phyloP scores from a whole-genome alignment of 2,888 invertebrate genomes.

The Drosophila paramelanica region DNA sequence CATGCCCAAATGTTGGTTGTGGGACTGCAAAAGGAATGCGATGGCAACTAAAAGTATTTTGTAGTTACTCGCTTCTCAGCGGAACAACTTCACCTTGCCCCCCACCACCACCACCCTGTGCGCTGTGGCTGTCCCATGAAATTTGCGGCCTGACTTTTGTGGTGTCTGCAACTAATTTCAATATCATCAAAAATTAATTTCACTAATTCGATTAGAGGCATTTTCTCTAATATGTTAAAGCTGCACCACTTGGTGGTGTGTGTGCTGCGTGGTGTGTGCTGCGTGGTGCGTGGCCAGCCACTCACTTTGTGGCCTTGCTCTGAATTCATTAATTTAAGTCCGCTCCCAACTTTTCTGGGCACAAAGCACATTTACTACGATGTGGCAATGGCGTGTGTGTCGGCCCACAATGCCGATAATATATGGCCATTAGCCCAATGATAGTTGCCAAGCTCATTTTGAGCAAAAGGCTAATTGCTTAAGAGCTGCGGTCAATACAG shows the following conservation, averaged over 20 bases:
- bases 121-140: slow-evolving; percentile 8
- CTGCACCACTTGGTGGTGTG: slow-evolving; percentile 19
- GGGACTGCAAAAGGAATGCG: slow-evolving; percentile 27
- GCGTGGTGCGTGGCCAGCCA: slow-evolving; percentile 22
- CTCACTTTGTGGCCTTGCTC: slow-evolving; percentile 25
- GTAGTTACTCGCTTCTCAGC: slow-evolving; percentile 48
- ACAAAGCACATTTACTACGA: slow-evolving; percentile 30
- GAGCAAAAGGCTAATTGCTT: slow-evolving; percentile 22
- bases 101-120: neutral
- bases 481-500: neutral
- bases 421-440: slow-evolving; percentile 42
- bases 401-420: slow-evolving; percentile 43
- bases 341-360: slow-evolving; percentile 27
- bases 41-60: slow-evolving; percentile 70
- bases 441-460: slow-evolving; percentile 38
- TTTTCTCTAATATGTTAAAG: slow-evolving; percentile 40
- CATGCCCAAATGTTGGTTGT: slow-evolving; percentile 18
- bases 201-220: slow-evolving; percentile 83
- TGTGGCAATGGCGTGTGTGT: slow-evolving; percentile 68
- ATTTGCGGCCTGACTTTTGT: slow-evolving; percentile 42
- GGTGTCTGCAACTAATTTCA: slow-evolving; percentile 83
- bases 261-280: slow-evolving; percentile 1
- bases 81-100: slow-evolving; percentile 16
- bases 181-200: slow-evolving; percentile 85
- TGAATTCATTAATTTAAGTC: slow-evolving; percentile 69